Evolutionary conservation across 2,888 invertebrate genomes (phyloP).

Genomic region (Baccha elongata): DNA sequence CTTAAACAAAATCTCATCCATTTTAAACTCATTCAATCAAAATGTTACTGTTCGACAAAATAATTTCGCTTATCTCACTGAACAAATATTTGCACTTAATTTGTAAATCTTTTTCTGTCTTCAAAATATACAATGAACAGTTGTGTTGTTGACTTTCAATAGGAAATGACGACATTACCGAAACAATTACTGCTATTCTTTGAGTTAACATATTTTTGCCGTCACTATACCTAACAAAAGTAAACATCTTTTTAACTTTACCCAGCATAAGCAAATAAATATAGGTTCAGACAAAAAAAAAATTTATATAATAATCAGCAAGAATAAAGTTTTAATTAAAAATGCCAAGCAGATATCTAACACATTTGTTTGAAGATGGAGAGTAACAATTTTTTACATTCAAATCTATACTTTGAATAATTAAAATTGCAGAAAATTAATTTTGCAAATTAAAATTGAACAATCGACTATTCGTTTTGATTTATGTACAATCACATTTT

Average conservation of each 20-base stretch:
- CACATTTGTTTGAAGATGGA: constrained; percentile 1
- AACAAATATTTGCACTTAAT: constrained; percentile 32
- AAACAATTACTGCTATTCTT: constrained; percentile 4
- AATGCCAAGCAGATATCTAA: constrained; percentile 48
- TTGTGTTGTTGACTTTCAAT: not conserved
- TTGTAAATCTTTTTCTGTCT: constrained; percentile 9
- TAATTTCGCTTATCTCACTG: constrained; percentile 3
- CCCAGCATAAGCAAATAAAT: constrained; percentile 9
- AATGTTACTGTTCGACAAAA: not conserved
- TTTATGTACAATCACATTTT: constrained; percentile 12
- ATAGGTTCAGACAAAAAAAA: not conserved
- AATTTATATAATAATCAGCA: constrained; percentile 33
- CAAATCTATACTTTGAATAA: constrained; percentile 4
- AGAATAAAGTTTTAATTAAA: constrained; percentile 43
- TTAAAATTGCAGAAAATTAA: not conserved
- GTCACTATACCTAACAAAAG: constrained; percentile 1
- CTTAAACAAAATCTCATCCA: too few relatives aligned
- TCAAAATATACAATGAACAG: not conserved
- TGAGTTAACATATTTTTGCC: not conserved
- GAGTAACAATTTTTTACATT: constrained; percentile 19
- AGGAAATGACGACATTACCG: constrained; percentile 42
- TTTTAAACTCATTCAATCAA: too few relatives aligned
- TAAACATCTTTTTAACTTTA: not conserved
- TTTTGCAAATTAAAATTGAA: constrained; percentile 26
- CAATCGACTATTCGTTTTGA: constrained; percentile 17